A percentile compares a stretch with the other conserved stretches of the same genome.
phyloP scores from a whole-genome alignment of 2,797 vertebrate genomes.

The Tympanoctomys barrerae region DNA sequence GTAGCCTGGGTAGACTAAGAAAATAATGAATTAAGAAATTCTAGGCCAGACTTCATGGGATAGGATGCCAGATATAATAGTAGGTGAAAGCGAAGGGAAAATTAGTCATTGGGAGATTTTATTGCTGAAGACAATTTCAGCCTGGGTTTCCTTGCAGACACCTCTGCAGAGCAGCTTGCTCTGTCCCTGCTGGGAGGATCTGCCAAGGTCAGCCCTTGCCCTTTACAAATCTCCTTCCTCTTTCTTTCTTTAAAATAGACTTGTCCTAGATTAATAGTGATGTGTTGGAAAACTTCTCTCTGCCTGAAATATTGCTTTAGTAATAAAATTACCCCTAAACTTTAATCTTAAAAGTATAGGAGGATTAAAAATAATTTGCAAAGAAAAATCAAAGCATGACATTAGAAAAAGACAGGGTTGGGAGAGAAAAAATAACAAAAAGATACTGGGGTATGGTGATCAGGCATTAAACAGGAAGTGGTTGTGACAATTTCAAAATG shows the following conservation, averaged over 20 bases:
- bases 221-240: slow-evolving; percentile 84
- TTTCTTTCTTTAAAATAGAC: slow-evolving; percentile 83
- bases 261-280: slow-evolving; percentile 84
- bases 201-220: slow-evolving; percentile 79
- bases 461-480: slow-evolving; percentile 11
- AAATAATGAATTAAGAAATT: neutral
- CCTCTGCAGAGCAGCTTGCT: slow-evolving; percentile 62
- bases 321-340: slow-evolving; percentile 74
- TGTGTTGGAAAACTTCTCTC: slow-evolving; percentile 80
- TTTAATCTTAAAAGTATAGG: slow-evolving; percentile 48
- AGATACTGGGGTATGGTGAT: slow-evolving; percentile 23
- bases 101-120: neutral
- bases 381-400: slow-evolving; percentile 38
- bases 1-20: neutral
- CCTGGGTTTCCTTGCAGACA: slow-evolving; percentile 37
- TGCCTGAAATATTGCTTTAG: slow-evolving; percentile 81
- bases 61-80: neutral
- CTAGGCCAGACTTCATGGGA: neutral
- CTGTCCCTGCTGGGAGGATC: slow-evolving; percentile 77
- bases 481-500: slow-evolving; percentile 40
- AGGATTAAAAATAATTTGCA: slow-evolving; percentile 42
- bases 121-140: slow-evolving; percentile 29
- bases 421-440: slow-evolving; percentile 26
- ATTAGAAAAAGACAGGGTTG: slow-evolving; percentile 31
- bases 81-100: neutral